These are phyloP conservation scores for Heliconius nattereri DNA, from an alignment of 1,140 invertebrate species.

Conservation along the genomic window DNA sequence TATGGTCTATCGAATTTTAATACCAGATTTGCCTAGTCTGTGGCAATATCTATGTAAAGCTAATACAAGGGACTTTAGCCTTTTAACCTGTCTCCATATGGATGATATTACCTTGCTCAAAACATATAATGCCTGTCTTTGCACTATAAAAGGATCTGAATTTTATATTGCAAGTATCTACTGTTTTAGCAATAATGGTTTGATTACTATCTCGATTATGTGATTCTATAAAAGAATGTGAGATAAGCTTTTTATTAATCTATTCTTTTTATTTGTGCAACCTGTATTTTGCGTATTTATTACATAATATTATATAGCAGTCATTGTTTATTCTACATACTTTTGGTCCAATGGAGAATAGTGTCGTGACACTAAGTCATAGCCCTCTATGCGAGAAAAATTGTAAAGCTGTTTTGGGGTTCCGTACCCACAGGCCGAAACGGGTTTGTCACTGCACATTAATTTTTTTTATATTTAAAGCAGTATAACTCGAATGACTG, in stretches of 20 bases:
- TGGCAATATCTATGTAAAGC: constrained; percentile 58
- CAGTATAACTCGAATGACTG: no score
- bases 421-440: no score
- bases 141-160: constrained; percentile 31
- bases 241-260: background rate
- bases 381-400: no score
- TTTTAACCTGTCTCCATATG: constrained; percentile 39
- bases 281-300: background rate
- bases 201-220: constrained; percentile 15
- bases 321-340: no score
- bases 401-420: no score
- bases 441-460: no score
- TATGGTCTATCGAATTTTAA: constrained; percentile 73
- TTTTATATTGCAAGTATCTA: constrained; percentile 28
- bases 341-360: no score
- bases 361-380: no score
- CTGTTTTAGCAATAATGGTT: constrained; percentile 30
- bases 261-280: background rate
- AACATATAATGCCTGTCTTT: constrained; percentile 19
- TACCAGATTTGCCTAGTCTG: constrained; percentile 70
- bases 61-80: constrained; percentile 47
- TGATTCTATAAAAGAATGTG: constrained; percentile 6
- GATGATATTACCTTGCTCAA: constrained; percentile 39
- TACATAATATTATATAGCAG: no score
- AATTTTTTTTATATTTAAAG: no score